Conservation (phyloP, 1,140 invertebrate species). For the Polyergus mexicanus region DNA sequence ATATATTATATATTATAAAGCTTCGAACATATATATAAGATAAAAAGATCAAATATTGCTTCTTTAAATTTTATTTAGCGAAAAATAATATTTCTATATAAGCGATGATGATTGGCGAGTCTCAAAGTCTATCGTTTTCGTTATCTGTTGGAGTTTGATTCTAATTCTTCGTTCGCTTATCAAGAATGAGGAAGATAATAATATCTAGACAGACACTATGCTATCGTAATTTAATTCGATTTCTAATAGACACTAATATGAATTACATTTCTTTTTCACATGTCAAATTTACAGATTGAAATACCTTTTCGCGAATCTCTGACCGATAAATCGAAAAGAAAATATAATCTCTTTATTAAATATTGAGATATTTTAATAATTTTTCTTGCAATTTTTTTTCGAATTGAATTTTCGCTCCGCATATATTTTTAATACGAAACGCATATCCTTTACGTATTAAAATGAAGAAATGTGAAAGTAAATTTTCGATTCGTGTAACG, state of each 20-base stretch:
- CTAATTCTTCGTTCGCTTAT: conserved; percentile 34
- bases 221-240: conserved; percentile 41
- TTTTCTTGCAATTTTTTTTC: too few relatives aligned
- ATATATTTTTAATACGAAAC: background rate
- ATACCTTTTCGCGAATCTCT: background rate
- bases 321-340: background rate
- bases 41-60: background rate
- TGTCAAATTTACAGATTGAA: background rate
- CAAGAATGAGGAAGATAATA: conserved; percentile 17
- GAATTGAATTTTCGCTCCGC: too few relatives aligned
- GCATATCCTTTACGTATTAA: background rate
- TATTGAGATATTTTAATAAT: background rate
- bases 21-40: background rate
- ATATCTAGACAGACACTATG: background rate
- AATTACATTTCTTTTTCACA: background rate
- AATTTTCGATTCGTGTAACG: background rate
- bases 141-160: conserved; percentile 28
- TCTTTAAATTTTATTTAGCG: background rate
- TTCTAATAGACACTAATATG: conserved; percentile 5
- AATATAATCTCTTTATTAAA: background rate
- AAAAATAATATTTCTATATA: background rate
- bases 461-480: background rate
- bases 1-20: too few relatives aligned
- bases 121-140: background rate
- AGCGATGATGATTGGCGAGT: background rate